A percentile compares a stretch with the other conserved stretches of the same genome.
Evolutionary conservation across 1,140 invertebrate genomes (phyloP).

Genomic region (Drosophila guanche): DNA sequence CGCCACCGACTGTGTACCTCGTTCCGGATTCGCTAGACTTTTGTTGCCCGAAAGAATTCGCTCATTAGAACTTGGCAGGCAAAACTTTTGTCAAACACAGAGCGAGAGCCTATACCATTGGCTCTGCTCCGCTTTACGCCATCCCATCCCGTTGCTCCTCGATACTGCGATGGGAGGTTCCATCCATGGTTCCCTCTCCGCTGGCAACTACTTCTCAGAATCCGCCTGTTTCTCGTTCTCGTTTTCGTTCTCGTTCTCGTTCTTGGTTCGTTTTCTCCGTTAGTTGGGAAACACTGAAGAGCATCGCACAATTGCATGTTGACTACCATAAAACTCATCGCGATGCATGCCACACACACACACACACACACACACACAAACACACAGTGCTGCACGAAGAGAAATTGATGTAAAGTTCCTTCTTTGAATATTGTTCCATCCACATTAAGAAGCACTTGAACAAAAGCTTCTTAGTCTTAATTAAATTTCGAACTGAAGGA

Average conservation of each 20-base stretch:
- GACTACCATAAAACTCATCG: conserved; percentile 67
- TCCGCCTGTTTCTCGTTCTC: conserved; percentile 7
- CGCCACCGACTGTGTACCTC: neutral
- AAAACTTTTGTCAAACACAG: conserved; percentile 52
- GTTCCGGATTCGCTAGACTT: conserved; percentile 22
- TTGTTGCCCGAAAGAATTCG: conserved; percentile 58
- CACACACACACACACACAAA: conserved; percentile 21
- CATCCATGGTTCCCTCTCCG: neutral
- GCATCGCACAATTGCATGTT: conserved; percentile 69
- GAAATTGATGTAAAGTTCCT: too few relatives aligned
- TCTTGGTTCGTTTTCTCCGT: conserved; percentile 39
- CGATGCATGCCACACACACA: conserved; percentile 58
- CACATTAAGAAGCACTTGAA: too few relatives aligned
- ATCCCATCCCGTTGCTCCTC: too few relatives aligned
- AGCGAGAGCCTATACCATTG: conserved; percentile 12
- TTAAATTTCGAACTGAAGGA: too few relatives aligned
- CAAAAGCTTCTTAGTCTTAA: too few relatives aligned
- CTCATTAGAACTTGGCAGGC: conserved; percentile 55
- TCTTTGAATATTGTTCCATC: too few relatives aligned
- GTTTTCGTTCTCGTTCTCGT: too few relatives aligned
- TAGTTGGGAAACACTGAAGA: conserved; percentile 46
- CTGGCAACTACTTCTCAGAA: neutral
- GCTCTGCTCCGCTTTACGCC: neutral
- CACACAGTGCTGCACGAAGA: too few relatives aligned
- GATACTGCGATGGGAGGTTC: too few relatives aligned